A percentile compares a stretch with the other conserved stretches of the same genome.
Conservation (phyloP, 2,797 vertebrate species). For the Thalassophryne amazonica region DNA sequence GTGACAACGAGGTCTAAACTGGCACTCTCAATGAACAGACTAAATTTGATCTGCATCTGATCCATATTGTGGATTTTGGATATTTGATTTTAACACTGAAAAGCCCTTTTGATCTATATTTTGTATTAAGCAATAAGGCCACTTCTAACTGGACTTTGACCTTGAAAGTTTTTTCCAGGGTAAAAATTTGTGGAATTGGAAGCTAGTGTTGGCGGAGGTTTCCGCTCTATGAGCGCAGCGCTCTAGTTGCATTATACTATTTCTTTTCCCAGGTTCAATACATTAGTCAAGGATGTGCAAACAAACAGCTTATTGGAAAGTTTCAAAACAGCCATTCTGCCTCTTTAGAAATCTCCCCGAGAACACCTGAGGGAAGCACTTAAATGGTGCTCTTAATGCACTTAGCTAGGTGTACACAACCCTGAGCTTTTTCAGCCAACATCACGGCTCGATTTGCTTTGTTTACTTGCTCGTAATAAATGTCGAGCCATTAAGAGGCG, state of each 20-base stretch:
- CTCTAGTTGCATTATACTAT: background rate
- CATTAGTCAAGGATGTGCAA: conserved; percentile 8
- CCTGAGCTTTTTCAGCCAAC: conserved; percentile 23
- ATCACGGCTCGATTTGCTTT: conserved; percentile 25
- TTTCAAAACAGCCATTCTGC: background rate
- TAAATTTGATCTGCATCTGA: too few species aligned
- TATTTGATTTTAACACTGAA: too few species aligned
- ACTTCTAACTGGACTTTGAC: too few species aligned
- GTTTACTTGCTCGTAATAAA: conserved; percentile 50
- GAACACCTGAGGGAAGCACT: conserved; percentile 22
- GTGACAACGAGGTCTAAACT: too few species aligned
- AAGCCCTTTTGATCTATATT: too few species aligned
- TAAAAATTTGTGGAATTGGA: too few species aligned
- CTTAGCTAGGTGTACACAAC: conserved; percentile 8
- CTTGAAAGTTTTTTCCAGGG: too few species aligned
- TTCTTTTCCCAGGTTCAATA: background rate
- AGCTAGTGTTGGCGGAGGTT: too few species aligned
- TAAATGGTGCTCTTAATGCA: conserved; percentile 28
- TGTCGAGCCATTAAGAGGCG: conserved; percentile 33
- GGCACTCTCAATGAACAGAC: too few species aligned
- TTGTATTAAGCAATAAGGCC: too few species aligned
- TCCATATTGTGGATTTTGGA: too few species aligned
- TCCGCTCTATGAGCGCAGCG: background rate
- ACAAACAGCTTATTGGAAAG: conserved; percentile 4
- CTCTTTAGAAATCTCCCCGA: conserved; percentile 8